These are phyloP conservation scores for Lypha dubia DNA, from an alignment of 2,888 invertebrate species.

Conservation along the genomic window DNA sequence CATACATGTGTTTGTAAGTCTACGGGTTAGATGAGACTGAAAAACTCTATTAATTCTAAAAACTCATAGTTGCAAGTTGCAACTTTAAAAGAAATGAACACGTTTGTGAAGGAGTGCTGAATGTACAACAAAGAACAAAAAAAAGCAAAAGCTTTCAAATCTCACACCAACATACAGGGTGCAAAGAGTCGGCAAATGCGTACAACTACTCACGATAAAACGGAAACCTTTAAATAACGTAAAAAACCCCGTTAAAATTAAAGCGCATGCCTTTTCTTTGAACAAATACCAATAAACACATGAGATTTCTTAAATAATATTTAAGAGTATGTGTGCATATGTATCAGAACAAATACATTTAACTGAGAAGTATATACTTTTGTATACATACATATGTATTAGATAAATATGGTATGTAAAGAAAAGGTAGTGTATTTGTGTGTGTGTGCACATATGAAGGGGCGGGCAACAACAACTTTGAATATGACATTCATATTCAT, in stretches of 20 bases:
- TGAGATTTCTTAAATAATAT: slow-evolving; percentile 28
- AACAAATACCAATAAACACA: slow-evolving; percentile 69
- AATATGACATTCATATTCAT: slow-evolving; percentile 25
- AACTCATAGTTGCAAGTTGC: not conserved
- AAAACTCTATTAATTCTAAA: not conserved
- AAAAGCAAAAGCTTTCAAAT: slow-evolving; percentile 14
- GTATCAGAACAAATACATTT: not conserved
- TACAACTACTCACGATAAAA: slow-evolving; percentile 45
- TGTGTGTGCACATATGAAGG: slow-evolving; percentile 41
- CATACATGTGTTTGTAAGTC: no score
- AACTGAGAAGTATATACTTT: not conserved
- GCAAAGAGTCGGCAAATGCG: slow-evolving; percentile 30
- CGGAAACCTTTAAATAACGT: slow-evolving; percentile 74
- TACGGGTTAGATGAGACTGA: not conserved
- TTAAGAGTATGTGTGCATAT: not conserved
- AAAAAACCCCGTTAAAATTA: slow-evolving; percentile 8
- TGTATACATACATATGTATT: no score
- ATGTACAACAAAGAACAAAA: slow-evolving; percentile 5
- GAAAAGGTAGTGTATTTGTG: not conserved
- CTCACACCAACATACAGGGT: slow-evolving; percentile 20
- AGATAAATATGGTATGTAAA: not conserved
- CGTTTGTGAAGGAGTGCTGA: not conserved
- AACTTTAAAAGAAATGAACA: slow-evolving; percentile 4
- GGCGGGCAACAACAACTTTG: slow-evolving; percentile 60
- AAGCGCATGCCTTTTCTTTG: slow-evolving; percentile 53